A percentile compares a stretch with the other conserved stretches of the same genome.
Evolutionary conservation across 2,113 vertebrate species (phyloP).

Genomic region (Apus apus): DNA sequence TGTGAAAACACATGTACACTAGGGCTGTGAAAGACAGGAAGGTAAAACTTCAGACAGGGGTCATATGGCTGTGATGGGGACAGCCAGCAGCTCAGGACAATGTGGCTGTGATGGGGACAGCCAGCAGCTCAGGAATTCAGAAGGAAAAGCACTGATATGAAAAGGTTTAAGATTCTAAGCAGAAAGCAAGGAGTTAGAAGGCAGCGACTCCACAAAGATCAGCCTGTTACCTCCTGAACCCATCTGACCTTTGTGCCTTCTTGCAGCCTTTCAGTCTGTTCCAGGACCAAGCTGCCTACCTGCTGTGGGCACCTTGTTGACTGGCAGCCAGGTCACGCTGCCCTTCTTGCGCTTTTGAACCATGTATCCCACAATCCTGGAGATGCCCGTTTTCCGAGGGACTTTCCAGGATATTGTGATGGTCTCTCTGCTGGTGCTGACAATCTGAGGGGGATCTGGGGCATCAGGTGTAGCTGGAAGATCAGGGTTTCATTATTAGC

Average conservation of each 20-base stretch:
- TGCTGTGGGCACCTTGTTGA: conserved; percentile 74
- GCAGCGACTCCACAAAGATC: not conserved
- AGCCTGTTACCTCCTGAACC: not conserved
- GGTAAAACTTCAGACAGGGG: not conserved
- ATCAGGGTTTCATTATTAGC: not conserved
- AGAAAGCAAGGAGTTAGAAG: not conserved
- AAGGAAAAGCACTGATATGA: not conserved
- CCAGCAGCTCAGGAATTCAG: not conserved
- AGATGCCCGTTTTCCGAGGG: conserved; percentile 78
- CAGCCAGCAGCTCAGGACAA: no score
- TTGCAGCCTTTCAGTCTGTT: not conserved
- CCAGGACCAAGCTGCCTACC: conserved; percentile 67
- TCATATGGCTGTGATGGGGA: not conserved
- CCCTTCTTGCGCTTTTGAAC: conserved; percentile 90
- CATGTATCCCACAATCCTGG: conserved; percentile 83
- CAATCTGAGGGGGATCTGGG: conserved; percentile 82
- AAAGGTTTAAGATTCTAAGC: not conserved
- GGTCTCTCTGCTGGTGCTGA: conserved; percentile 77
- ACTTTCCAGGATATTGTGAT: conserved; percentile 82
- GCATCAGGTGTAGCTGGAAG: conserved; percentile 81
- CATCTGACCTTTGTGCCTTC: not conserved
- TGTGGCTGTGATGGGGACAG: not conserved
- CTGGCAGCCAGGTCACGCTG: conserved; percentile 81
- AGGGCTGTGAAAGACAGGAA: not conserved
- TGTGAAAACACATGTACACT: not conserved